phyloP scores from a whole-genome alignment of 30 jellyfish, hydroid and myxozoan species.

The Aurelia coerulea region DNA sequence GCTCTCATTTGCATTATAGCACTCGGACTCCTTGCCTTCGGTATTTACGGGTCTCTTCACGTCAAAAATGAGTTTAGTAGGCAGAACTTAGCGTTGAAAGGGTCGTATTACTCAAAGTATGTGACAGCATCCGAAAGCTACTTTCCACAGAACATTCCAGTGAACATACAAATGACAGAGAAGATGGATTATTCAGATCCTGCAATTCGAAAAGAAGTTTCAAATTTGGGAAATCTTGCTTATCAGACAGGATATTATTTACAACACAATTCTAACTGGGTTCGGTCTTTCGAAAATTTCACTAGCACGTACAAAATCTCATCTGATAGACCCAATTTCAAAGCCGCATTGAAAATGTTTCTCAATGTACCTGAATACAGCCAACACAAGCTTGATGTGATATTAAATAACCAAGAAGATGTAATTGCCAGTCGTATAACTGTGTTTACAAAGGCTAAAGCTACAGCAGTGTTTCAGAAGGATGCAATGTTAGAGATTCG shows the following conservation, averaged over 20 bases:
- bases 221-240: slow-evolving; percentile 27
- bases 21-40: slow-evolving; percentile 37
- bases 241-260: slow-evolving; percentile 50
- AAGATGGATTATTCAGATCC: slow-evolving; percentile 46
- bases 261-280: slow-evolving; percentile 15
- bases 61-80: slow-evolving; percentile 22
- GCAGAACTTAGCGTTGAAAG: slow-evolving; percentile 22
- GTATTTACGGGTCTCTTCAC: slow-evolving; percentile 42
- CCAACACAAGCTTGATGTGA: slow-evolving; percentile 21
- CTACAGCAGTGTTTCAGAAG: slow-evolving; percentile 33
- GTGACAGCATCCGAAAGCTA: slow-evolving; percentile 25
- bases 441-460: slow-evolving; percentile 25
- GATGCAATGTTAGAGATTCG: slow-evolving; percentile 58
- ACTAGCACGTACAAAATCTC: not conserved
- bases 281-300: slow-evolving; percentile 25
- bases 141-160: slow-evolving; percentile 50
- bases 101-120: slow-evolving; percentile 17
- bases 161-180: slow-evolving; percentile 32
- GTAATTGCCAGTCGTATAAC: slow-evolving; percentile 38
- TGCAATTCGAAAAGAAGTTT: slow-evolving; percentile 21
- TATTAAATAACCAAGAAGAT: slow-evolving; percentile 16
- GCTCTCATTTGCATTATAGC: slow-evolving; percentile 5
- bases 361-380: slow-evolving; percentile 7
- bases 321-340: slow-evolving; percentile 25
- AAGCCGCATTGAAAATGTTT: slow-evolving; percentile 12